Evolutionary conservation across 2,888 invertebrate genomes (phyloP), one percentile per base, ranked within the genome.

Genomic region (Scelioninae gen. 1): DNA sequence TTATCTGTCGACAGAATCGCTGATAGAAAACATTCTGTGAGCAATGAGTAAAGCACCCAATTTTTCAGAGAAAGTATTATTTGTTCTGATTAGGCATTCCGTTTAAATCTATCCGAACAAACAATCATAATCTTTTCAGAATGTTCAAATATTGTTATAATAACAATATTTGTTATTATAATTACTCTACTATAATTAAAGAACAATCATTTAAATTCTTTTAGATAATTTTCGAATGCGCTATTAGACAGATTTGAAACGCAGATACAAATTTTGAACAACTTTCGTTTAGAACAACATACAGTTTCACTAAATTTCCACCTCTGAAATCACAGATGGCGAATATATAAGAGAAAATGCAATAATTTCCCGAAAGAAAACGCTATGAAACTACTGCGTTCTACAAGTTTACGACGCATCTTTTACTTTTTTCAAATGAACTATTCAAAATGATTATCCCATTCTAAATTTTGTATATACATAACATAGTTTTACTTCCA

Each of bases 261-360:
- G 43, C 4, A 2, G 13, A 3, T 10, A 43, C 47, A 47, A 47
- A 16, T 47, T 16, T 47, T 43, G 10, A 43, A 43, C 11, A 47
- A 62, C 62, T 62, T 62, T 62, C 62, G 0, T 55, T 32, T 47
- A 1, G 56, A 69, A 32, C 32, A 34, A 56, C 31, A 23, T 23
- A 40, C 16, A 58, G 49, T 71, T 71, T 71, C 69, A 38, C 58
- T 49, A 23, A 71, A 49, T 58, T 58, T 71, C 13, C 49, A 71
- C 23, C 38, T 47, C 51, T 60, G 38, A 29, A 51, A 49, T 40
- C 49, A 40, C 72, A 72, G 72, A 62, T 72, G 72, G 62, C 38
- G 4, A 60, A 60, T 16, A 23, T 23, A 29, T 31, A 11, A 53
- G 72, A 72, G 72, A 72, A 72, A 72, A 62, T 62, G 62, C 53